A percentile compares a stretch with the other conserved stretches of the same genome.
Conservation (phyloP, 2,113 vertebrate species). For the Lota lota region DNA sequence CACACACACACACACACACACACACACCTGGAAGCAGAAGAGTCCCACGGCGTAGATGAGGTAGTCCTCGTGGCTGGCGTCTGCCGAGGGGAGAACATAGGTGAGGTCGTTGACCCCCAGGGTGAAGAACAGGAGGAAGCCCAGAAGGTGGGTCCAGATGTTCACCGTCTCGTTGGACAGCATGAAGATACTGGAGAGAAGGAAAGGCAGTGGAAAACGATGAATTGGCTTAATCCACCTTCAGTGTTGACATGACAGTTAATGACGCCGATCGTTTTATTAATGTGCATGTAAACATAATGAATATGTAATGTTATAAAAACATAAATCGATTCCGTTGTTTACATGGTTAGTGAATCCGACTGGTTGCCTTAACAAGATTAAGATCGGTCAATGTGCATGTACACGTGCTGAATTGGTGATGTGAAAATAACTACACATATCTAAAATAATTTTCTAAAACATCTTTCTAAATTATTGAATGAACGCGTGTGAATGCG, state of each 20-base stretch:
- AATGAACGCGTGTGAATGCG: not conserved
- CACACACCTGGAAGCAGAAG: conserved; percentile 92
- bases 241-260: too few species aligned
- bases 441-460: too few species aligned
- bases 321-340: not conserved
- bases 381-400: too few species aligned
- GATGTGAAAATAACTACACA: too few species aligned
- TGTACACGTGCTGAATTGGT: too few species aligned
- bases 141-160: conserved; percentile 97
- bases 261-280: not conserved
- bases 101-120: conserved; percentile 89
- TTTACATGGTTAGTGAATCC: too few species aligned
- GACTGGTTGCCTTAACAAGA: too few species aligned
- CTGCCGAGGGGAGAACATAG: conserved; percentile 83
- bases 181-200: conserved; percentile 84
- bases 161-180: conserved; percentile 97
- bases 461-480: not conserved
- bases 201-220: not conserved
- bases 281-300: not conserved
- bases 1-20: not conserved
- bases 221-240: too few species aligned
- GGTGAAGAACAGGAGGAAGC: conserved; percentile 91
- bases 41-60: conserved; percentile 93
- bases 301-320: conserved; percentile 5
- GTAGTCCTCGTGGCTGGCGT: conserved; percentile 90